Evolutionary conservation across 2,888 invertebrate genomes (phyloP), one percentile per base, ranked within the genome.

Genomic region (Mesorhabditis sp.): DNA sequence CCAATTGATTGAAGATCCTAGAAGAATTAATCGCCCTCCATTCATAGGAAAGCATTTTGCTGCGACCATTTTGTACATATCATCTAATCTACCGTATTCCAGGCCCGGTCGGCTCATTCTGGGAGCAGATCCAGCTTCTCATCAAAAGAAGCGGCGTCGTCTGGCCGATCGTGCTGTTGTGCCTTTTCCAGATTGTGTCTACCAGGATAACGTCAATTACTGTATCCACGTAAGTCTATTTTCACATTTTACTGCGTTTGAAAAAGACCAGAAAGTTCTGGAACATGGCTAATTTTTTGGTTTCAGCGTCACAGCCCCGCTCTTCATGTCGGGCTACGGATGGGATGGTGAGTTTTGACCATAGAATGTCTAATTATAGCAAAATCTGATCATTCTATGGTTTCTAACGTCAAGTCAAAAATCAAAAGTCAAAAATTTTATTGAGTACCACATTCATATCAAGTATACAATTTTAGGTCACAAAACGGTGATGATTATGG

Each of bases 121-220:
- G 7, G 42, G 43, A 62, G 5, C 61, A 62, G n/a, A 45, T 77
- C 45, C 62, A 67, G 10, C 67, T 65, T 42, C 45, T 75, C 5
- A 61, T 71, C 43, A 64, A 70, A 15, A 67, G 73, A 68, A 70
- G 74, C 41, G 58, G 58, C 7, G 63, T 78, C 10, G 67, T 71
- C 65, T 78, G 78, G 78, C 69, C 72, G 6, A 73, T 75, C 50
- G 71, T 78, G n/a, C 42, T 73, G 7, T 68, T 78, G 65, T 78
- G 78, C 62, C 76, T 75, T 74, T 45, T 74, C 41, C 66, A 74
- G 58, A 78, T 74, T 66, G 74, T 76, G 65, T 65, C 70, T 4
- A 62, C 72, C 7, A 72, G 71, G 3, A 66, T 78, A 4, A 68
- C 75, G 0, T 67, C 75, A n/a, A 73, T 75, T 66, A 76, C 76